phyloP scores from a whole-genome alignment of 2,797 vertebrate genomes.

The Hemibagrus guttatus region DNA sequence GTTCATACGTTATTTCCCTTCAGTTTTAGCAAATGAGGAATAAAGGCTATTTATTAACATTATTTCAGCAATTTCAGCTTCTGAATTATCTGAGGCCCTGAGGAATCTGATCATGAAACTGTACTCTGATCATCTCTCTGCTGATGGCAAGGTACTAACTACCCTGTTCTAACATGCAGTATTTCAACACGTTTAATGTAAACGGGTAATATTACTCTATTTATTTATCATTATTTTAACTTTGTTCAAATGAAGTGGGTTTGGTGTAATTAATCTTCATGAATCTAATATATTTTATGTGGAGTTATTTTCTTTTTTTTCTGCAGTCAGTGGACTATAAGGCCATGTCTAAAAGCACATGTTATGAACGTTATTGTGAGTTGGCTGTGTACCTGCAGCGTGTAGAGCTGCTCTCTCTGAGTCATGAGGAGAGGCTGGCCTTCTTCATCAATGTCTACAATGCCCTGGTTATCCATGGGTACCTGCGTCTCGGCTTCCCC shows the following conservation, averaged over 20 bases:
- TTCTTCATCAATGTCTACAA: constrained; percentile 86
- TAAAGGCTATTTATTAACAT: constrained; percentile 23
- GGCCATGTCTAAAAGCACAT: constrained; percentile 69
- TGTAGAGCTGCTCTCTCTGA: constrained; percentile 74
- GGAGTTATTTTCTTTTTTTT: neutral
- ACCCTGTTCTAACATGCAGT: constrained; percentile 21
- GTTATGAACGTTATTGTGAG: constrained; percentile 74
- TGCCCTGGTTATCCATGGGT: constrained; percentile 80
- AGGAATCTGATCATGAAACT: constrained; percentile 78
- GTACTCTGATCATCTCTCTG: constrained; percentile 78
- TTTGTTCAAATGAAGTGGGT: constrained; percentile 1
- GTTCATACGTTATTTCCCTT: constrained; percentile 9
- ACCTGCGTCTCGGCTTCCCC: constrained; percentile 73
- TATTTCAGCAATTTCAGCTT: constrained; percentile 63
- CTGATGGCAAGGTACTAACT: constrained; percentile 77
- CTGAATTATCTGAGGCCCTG: constrained; percentile 73
- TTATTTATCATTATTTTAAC: neutral
- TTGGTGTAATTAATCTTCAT: neutral
- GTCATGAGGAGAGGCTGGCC: constrained; percentile 78
- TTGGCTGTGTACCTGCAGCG: constrained; percentile 78
- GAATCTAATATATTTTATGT: constrained; percentile 13
- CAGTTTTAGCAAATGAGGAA: constrained; percentile 15
- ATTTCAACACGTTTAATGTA: constrained; percentile 28
- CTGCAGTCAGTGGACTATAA: constrained; percentile 78
- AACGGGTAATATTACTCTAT: neutral